phyloP scores from a whole-genome alignment of 2,888 invertebrate genomes.

The Cancer borealis region DNA sequence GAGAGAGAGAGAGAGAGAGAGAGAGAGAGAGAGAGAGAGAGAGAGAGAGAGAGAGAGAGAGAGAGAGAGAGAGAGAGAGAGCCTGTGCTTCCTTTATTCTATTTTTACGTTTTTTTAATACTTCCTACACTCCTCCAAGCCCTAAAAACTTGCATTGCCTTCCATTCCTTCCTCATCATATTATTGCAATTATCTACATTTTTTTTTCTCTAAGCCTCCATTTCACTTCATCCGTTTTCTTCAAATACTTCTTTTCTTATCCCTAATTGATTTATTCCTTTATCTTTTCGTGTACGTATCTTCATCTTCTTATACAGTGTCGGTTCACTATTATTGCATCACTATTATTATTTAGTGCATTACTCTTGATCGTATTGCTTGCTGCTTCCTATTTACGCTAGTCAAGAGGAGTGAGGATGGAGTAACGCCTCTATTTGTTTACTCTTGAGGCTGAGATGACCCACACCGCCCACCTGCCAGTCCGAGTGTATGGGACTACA shows the following conservation, averaged over 20 bases:
- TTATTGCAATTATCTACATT: neutral
- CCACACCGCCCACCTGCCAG: neutral
- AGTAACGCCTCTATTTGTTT: neutral
- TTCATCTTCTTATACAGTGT: no score
- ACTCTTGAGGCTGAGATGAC: neutral
- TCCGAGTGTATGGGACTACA: neutral
- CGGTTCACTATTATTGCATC: neutral
- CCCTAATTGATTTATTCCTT: neutral
- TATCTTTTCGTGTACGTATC: neutral
- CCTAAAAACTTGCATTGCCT: neutral
- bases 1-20: slow-evolving; percentile 40
- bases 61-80: slow-evolving; percentile 20
- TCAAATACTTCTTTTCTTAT: neutral
- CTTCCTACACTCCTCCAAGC: neutral
- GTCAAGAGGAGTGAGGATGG: neutral
- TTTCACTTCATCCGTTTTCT: neutral
- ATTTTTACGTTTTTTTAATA: neutral
- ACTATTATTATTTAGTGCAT: neutral
- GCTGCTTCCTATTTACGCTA: neutral
- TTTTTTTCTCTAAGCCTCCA: neutral
- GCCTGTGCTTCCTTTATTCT: neutral
- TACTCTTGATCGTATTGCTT: neutral
- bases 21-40: slow-evolving; percentile 28
- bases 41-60: slow-evolving; percentile 20
- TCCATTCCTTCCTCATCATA: neutral